A percentile compares a stretch with the other conserved stretches of the same genome.
These are phyloP conservation scores for Pluvianellus socialis DNA, from an alignment of 2,113 vertebrate genomes.

Conservation along the genomic window DNA sequence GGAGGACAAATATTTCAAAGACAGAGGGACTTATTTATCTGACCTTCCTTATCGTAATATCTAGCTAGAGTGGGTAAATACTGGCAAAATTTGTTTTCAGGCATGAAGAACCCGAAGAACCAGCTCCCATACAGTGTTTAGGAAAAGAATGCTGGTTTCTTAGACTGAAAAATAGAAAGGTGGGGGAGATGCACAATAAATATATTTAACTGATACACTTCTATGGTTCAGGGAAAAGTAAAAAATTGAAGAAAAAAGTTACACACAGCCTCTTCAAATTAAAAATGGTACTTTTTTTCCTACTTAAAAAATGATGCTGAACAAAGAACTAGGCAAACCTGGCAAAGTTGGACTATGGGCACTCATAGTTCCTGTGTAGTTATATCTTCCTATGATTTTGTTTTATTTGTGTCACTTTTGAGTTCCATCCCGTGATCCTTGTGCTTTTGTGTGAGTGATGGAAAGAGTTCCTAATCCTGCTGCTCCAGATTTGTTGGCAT, in stretches of 20 bases:
- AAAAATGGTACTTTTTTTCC: not conserved
- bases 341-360: not conserved
- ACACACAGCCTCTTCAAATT: not conserved
- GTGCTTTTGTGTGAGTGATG: not conserved
- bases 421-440: not conserved
- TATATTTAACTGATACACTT: not conserved
- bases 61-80: not conserved
- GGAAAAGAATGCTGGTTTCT: not conserved
- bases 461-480: not conserved
- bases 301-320: not conserved
- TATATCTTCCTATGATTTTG: not conserved
- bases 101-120: not conserved
- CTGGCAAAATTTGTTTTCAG: not conserved
- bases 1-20: not conserved
- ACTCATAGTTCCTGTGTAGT: not conserved
- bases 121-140: fast-evolving
- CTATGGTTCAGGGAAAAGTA: not conserved
- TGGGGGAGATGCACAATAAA: not conserved
- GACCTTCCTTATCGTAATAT: not conserved
- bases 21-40: not conserved
- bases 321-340: not conserved
- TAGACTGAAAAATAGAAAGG: not conserved
- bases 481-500: not conserved
- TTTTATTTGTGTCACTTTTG: not conserved
- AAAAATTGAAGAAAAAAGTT: not conserved